Evolutionary conservation across 2,888 invertebrate genomes (phyloP).

Genomic region (Falcaria lacertinaria): DNA sequence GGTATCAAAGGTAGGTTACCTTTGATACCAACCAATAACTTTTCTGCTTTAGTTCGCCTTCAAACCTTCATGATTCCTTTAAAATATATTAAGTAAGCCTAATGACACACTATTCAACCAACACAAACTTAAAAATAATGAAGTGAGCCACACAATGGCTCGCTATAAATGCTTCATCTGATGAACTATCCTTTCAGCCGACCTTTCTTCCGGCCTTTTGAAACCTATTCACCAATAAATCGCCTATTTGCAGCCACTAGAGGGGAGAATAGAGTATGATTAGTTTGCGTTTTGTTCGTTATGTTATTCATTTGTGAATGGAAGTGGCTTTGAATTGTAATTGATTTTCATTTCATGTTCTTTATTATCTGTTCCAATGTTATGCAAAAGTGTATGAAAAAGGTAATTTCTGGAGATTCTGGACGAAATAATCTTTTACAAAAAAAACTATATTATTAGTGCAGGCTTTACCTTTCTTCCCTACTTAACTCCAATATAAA

Average conservation of each 20-base stretch:
- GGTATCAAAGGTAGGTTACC: no score
- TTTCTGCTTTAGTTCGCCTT: no score
- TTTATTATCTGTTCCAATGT: no score
- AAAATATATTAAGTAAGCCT: slow-evolving; percentile 22
- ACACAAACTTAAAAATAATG: not conserved
- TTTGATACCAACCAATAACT: no score
- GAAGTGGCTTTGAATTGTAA: not conserved
- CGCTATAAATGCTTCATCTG: slow-evolving; percentile 26
- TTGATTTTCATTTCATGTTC: not conserved
- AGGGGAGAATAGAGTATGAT: slow-evolving; percentile 18
- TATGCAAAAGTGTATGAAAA: no score
- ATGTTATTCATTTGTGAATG: slow-evolving; percentile 2
- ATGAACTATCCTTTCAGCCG: slow-evolving; percentile 33
- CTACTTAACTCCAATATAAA: no score
- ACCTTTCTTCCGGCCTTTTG: slow-evolving; percentile 27
- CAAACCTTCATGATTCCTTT: no score
- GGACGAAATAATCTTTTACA: no score
- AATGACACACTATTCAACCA: slow-evolving; percentile 12
- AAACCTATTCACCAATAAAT: slow-evolving; percentile 34
- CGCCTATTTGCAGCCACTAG: slow-evolving; percentile 27
- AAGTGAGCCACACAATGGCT: slow-evolving; percentile 10
- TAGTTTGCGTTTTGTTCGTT: slow-evolving; percentile 19
- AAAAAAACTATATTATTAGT: no score
- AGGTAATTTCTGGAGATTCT: no score
- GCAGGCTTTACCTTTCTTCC: no score